A percentile compares a stretch with the other conserved stretches of the same genome.
Evolutionary conservation across 2,113 vertebrate genomes (phyloP).

Genomic region (Hippoglossus stenolepis): DNA sequence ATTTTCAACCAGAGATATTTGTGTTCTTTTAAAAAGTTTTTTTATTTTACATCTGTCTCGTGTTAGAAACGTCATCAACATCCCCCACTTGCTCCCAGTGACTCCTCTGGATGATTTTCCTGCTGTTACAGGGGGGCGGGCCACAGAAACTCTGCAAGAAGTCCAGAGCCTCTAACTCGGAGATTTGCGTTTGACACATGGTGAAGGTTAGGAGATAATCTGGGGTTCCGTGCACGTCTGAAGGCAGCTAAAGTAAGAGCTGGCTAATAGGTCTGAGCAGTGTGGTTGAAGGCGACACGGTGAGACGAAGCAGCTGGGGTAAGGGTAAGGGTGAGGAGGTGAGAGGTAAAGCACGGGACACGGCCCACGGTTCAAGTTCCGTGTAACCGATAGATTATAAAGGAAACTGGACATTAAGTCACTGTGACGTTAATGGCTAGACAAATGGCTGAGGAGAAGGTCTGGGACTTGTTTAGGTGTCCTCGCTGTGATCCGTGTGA

Average conservation of each 20-base stretch:
- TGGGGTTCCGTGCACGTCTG: neutral
- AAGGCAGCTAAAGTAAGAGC: conserved; percentile 20
- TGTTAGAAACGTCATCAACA: no score
- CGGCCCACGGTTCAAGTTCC: conserved; percentile 8
- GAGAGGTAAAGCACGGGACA: conserved; percentile 20
- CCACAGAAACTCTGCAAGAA: neutral
- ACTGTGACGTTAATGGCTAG: neutral
- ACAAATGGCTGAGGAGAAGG: neutral
- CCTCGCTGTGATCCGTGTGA: conserved; percentile 40
- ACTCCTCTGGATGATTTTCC: no score
- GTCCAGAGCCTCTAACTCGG: neutral
- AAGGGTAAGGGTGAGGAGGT: conserved; percentile 1
- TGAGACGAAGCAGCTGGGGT: neutral
- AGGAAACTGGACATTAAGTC: neutral
- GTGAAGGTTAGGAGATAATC: neutral
- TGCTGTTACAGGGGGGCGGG: no score
- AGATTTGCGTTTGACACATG: neutral
- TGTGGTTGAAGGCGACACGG: conserved; percentile 9
- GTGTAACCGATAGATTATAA: neutral
- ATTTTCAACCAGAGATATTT: no score
- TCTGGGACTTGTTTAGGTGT: conserved; percentile 7
- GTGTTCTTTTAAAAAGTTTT: no score
- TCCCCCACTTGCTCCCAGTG: no score
- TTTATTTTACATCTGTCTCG: no score
- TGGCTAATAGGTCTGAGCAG: neutral